Evolutionary conservation across 2,888 invertebrate species (phyloP).

Genomic region (Dioctria rufipes): DNA sequence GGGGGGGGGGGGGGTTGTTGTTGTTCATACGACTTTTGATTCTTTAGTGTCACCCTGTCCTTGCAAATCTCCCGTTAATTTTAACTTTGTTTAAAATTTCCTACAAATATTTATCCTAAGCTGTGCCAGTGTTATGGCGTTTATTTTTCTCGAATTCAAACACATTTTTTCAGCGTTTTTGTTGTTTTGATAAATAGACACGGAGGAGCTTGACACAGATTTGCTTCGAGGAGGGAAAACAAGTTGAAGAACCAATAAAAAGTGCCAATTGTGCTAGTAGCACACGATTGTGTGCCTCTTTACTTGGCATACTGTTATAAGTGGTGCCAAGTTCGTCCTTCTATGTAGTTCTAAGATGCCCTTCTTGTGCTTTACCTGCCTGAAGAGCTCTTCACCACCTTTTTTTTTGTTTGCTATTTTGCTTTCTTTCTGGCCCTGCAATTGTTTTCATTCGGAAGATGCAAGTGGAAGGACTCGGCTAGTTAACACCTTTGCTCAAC

Average conservation of each 20-base stretch:
- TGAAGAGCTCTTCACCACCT: not conserved
- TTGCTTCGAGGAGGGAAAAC: not conserved
- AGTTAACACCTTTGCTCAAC: conserved; percentile 14
- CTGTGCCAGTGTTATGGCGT: not conserved
- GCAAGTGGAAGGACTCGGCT: conserved; percentile 7
- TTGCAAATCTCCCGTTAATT: not conserved
- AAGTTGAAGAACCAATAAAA: not conserved
- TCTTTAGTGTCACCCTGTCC: not conserved
- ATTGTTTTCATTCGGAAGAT: not conserved
- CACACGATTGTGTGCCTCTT: not conserved
- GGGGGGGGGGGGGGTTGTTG: not conserved
- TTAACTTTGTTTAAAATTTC: not conserved
- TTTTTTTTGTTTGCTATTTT: not conserved
- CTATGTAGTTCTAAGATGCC: not conserved
- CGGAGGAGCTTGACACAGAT: conserved; percentile 7
- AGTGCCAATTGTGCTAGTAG: not conserved
- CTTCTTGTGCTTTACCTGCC: conserved; percentile 1
- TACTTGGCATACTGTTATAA: not conserved
- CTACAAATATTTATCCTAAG: conserved; percentile 3
- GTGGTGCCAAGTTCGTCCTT: conserved; percentile 13
- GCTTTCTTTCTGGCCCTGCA: not conserved
- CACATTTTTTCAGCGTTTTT: conserved; percentile 3
- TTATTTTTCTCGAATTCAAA: conserved; percentile 19
- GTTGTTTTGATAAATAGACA: conserved; percentile 24
- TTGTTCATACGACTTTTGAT: not conserved